Conservation (phyloP, 2,888 invertebrate species). For the Drosophila suboccidentalis region DNA sequence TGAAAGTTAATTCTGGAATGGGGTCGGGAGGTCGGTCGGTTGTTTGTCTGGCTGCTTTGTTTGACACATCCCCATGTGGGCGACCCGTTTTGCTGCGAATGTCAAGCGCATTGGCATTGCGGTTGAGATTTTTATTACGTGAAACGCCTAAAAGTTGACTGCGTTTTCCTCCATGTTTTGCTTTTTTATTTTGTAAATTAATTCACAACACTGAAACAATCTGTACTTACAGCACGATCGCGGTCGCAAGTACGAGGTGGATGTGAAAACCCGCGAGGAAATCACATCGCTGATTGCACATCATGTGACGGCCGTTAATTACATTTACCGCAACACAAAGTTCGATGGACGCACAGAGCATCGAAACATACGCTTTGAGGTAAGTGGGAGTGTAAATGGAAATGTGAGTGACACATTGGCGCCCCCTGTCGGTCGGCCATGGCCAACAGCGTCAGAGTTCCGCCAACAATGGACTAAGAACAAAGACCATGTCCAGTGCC, state of each 20-base stretch:
- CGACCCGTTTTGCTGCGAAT: slow-evolving; percentile 42
- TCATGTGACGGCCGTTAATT: slow-evolving; percentile 99
- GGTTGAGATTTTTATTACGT: slow-evolving; percentile 67
- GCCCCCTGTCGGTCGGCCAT: slow-evolving; percentile 39
- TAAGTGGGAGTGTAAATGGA: slow-evolving; percentile 83
- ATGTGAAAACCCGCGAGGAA: slow-evolving; percentile 97
- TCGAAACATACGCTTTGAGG: slow-evolving; percentile 98
- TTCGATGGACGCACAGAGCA: slow-evolving; percentile 96
- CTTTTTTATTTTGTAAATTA: slow-evolving; percentile 41
- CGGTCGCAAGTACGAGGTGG: slow-evolving; percentile 89
- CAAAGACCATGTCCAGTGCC: slow-evolving; percentile 29
- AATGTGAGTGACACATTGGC: slow-evolving; percentile 58
- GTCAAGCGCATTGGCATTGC: slow-evolving; percentile 67
- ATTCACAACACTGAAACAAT: slow-evolving; percentile 32
- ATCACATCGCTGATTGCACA: slow-evolving; percentile 98
- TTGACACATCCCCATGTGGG: slow-evolving; percentile 32
- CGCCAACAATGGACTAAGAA: slow-evolving; percentile 41
- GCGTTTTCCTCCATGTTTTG: slow-evolving; percentile 21
- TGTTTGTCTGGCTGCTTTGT: slow-evolving; percentile 66
- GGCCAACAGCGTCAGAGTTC: slow-evolving; percentile 23
- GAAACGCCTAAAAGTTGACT: slow-evolving; percentile 40
- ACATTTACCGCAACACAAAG: slow-evolving; percentile 97
- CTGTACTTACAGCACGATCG: slow-evolving; percentile 89
- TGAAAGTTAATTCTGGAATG: slow-evolving; percentile 29
- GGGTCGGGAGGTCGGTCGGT: slow-evolving; percentile 42